These are phyloP conservation scores for Tragelaphus oryx DNA, from an alignment of 2,797 vertebrate genomes.

Conservation along the genomic window DNA sequence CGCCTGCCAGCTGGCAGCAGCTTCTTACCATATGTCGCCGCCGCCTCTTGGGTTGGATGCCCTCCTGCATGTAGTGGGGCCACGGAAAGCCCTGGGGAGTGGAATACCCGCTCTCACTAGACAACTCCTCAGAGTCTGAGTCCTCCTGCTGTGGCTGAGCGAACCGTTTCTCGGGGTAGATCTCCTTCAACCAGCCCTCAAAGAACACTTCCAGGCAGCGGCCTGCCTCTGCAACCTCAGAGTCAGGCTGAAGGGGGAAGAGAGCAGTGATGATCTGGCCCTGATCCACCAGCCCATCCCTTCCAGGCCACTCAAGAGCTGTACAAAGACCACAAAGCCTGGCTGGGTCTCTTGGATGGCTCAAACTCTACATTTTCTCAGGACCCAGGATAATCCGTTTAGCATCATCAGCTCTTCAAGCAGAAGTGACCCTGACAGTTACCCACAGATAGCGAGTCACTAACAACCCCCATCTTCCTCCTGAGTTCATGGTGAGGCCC, in stretches of 20 bases:
- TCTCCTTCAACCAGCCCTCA: conserved; percentile 88
- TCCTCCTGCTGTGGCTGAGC: conserved; percentile 84
- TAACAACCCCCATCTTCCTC: neutral
- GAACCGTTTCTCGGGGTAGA: conserved; percentile 89
- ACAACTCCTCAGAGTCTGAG: conserved; percentile 92
- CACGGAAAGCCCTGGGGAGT: conserved; percentile 87
- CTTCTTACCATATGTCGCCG: conserved; percentile 88
- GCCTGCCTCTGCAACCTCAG: conserved; percentile 97
- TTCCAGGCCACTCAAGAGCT: neutral
- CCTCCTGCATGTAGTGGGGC: conserved; percentile 89
- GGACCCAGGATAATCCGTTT: neutral
- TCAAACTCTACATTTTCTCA: neutral
- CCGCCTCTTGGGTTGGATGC: conserved; percentile 92
- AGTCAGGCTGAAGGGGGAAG: conserved; percentile 88
- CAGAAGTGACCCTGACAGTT: neutral
- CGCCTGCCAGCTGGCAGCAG: neutral
- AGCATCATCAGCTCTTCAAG: neutral
- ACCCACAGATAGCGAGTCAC: neutral
- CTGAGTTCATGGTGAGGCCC: neutral
- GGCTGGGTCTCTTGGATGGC: neutral
- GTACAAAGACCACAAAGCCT: neutral
- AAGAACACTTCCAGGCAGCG: conserved; percentile 92
- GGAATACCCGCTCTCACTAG: conserved; percentile 82
- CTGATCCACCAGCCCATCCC: neutral
- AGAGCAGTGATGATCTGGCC: neutral